These are phyloP conservation scores for Leptinotarsa peninsularis DNA, from an alignment of 2,888 invertebrate genomes.

Conservation along the genomic window DNA sequence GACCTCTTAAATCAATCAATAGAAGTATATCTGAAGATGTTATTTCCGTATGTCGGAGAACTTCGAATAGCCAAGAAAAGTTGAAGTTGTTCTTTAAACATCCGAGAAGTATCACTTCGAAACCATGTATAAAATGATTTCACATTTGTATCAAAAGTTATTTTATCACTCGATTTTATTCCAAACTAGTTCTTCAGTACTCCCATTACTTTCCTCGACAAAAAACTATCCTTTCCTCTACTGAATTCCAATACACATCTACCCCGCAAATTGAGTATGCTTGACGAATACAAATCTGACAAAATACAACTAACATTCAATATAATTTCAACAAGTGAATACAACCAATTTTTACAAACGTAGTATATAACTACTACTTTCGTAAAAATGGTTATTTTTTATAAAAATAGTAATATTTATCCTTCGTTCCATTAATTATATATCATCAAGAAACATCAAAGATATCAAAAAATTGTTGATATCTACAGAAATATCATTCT, in stretches of 20 bases:
- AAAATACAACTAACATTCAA: slow-evolving; percentile 38
- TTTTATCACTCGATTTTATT: neutral
- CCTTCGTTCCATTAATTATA: slow-evolving; percentile 17
- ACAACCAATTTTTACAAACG: slow-evolving; percentile 10
- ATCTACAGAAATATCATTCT: neutral
- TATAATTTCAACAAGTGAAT: slow-evolving; percentile 29
- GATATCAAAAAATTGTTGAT: neutral
- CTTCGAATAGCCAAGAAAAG: too few relatives aligned
- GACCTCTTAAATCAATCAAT: too few relatives aligned
- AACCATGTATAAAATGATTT: neutral
- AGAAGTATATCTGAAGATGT: too few relatives aligned
- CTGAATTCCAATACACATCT: slow-evolving; percentile 3
- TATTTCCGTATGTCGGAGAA: too few relatives aligned
- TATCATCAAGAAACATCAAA: slow-evolving; percentile 7
- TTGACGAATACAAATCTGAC: slow-evolving; percentile 34
- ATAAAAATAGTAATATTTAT: slow-evolving; percentile 42
- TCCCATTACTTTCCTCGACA: neutral
- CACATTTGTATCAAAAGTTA: neutral
- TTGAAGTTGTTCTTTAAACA: too few relatives aligned
- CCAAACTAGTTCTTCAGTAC: slow-evolving; percentile 3
- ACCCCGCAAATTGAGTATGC: slow-evolving; percentile 20
- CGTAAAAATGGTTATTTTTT: slow-evolving; percentile 32
- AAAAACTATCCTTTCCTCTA: neutral
- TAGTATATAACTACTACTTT: slow-evolving; percentile 25
- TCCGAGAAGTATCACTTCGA: neutral